A percentile compares a stretch with the other conserved stretches of the same genome.
phyloP scores from a whole-genome alignment of 2,797 vertebrate genomes.

The Ctenosaura bakeri region DNA sequence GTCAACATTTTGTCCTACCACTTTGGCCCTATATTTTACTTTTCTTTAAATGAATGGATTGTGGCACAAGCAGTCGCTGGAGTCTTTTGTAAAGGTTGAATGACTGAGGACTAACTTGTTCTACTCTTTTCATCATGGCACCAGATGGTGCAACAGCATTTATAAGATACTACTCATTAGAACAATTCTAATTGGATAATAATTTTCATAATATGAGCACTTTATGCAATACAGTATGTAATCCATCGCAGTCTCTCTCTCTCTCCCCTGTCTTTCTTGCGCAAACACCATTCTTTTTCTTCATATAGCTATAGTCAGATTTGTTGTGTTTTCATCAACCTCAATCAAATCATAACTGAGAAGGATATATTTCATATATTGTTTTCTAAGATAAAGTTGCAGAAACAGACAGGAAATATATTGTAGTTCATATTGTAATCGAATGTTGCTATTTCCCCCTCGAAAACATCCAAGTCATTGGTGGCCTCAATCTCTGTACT shows the following conservation, averaged over 20 bases:
- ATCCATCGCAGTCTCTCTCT: background rate
- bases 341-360: background rate
- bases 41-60: background rate
- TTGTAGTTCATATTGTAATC: background rate
- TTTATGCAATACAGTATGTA: background rate
- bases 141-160: background rate
- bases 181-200: background rate
- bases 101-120: background rate
- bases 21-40: background rate
- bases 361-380: background rate
- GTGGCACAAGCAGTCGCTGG: background rate
- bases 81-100: background rate
- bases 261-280: background rate
- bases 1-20: background rate
- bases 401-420: background rate
- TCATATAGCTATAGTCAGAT: background rate
- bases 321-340: background rate
- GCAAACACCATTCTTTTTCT: background rate
- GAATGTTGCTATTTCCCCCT: background rate
- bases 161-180: constrained; percentile 1
- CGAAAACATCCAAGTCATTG: background rate
- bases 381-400: background rate
- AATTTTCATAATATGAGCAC: background rate
- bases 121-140: background rate
- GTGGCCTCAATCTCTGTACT: background rate